These are phyloP conservation scores for Cryptoprocta ferox DNA, from an alignment of 2,797 vertebrate species.

Conservation along the genomic window DNA sequence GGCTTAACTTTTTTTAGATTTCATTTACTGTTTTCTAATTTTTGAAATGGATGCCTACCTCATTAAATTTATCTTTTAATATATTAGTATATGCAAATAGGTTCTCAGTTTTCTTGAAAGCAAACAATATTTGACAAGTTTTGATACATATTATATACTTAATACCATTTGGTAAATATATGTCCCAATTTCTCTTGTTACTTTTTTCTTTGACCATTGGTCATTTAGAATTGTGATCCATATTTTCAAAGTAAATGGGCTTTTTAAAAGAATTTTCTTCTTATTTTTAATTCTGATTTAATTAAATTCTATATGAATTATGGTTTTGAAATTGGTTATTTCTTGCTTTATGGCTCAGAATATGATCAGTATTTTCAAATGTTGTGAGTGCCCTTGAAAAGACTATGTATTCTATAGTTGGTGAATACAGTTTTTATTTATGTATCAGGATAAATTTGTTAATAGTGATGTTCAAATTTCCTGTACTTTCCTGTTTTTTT, in stretches of 20 bases:
- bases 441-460: neutral
- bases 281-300: neutral
- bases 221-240: neutral
- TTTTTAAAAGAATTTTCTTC: neutral
- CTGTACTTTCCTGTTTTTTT: neutral
- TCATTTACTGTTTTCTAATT: neutral
- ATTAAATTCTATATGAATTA: neutral
- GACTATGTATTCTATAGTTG: neutral
- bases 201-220: neutral
- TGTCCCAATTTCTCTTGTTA: neutral
- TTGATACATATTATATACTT: neutral
- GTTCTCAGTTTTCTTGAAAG: neutral
- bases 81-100: neutral
- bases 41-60: neutral
- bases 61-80: neutral
- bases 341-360: neutral
- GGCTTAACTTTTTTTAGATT: neutral
- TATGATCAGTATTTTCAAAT: neutral
- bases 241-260: neutral
- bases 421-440: neutral
- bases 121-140: neutral
- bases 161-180: neutral
- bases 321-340: neutral
- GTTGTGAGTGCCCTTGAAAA: neutral
- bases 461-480: neutral